Percentiles rank a stretch among this genome's conserved stretches.
phyloP scores from a whole-genome alignment of 2,797 vertebrate genomes.

The Chelidonichthys spinosus region DNA sequence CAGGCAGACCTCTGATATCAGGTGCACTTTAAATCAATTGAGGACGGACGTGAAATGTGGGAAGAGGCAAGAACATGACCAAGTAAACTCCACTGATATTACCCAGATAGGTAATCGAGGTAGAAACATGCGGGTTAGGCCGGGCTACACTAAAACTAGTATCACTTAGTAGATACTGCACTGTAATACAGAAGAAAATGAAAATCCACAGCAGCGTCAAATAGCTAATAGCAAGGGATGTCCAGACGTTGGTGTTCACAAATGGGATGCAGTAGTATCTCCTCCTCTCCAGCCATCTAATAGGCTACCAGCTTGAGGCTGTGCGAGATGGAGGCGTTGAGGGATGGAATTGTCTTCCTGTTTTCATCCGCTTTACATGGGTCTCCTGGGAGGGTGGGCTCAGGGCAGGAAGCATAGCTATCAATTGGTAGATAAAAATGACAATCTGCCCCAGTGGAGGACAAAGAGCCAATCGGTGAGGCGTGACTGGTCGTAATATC shows the following conservation, averaged over 20 bases:
- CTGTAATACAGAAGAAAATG: slow-evolving; percentile 22
- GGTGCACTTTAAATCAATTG: slow-evolving; percentile 1
- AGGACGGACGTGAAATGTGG: neutral
- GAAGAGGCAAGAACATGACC: slow-evolving; percentile 2
- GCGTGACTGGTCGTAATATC: slow-evolving; percentile 79
- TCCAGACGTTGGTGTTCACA: slow-evolving; percentile 48
- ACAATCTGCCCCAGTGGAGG: slow-evolving; percentile 80
- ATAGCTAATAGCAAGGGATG: slow-evolving; percentile 40
- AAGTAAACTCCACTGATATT: neutral
- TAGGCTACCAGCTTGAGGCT: slow-evolving; percentile 53
- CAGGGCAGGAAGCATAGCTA: slow-evolving; percentile 75
- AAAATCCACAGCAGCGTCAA: slow-evolving; percentile 42
- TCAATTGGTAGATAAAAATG: slow-evolving; percentile 85
- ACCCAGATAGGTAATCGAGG: neutral
- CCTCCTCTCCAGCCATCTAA: slow-evolving; percentile 51
- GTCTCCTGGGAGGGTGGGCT: slow-evolving; percentile 81
- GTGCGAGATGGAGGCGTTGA: slow-evolving; percentile 74
- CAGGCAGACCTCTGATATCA: neutral
- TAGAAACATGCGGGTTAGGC: neutral
- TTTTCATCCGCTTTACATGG: slow-evolving; percentile 78
- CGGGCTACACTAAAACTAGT: slow-evolving; percentile 3
- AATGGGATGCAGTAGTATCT: slow-evolving; percentile 34
- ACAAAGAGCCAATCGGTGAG: slow-evolving; percentile 79
- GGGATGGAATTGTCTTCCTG: slow-evolving; percentile 82
- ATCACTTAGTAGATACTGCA: slow-evolving; percentile 4